These are phyloP conservation scores for Camarhynchus parvulus DNA, from an alignment of 2,113 vertebrate genomes.

Conservation along the genomic window DNA sequence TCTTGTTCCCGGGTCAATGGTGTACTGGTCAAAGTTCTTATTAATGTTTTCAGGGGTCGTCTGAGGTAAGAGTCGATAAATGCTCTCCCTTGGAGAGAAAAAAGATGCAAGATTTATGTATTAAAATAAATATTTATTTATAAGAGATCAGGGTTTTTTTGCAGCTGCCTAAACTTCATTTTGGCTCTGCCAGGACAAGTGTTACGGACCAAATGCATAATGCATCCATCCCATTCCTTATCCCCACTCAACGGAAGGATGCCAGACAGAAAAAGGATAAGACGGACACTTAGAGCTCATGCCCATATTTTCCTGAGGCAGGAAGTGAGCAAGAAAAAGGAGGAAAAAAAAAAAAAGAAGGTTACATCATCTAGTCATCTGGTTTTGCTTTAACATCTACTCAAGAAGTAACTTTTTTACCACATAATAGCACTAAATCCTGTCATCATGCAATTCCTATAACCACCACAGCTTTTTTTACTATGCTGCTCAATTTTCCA, in stretches of 20 bases:
- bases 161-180: not conserved
- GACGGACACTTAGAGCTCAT: not conserved
- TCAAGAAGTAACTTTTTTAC: slow-evolving; percentile 55
- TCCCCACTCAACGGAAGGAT: not conserved
- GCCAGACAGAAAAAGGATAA: not conserved
- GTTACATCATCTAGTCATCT: slow-evolving; percentile 61
- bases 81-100: slow-evolving; percentile 83
- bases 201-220: not conserved
- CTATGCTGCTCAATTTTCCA: slow-evolving; percentile 53
- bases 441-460: slow-evolving; percentile 26
- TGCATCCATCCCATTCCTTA: not conserved
- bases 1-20: slow-evolving; percentile 90
- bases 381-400: slow-evolving; percentile 60
- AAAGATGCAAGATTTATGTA: not conserved
- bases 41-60: slow-evolving; percentile 95
- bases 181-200: not conserved
- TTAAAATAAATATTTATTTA: not conserved
- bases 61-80: slow-evolving; percentile 94
- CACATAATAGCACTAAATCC: slow-evolving; percentile 56
- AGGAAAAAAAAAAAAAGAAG: not conserved
- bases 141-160: not conserved
- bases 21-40: slow-evolving; percentile 98
- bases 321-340: not conserved
- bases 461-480: slow-evolving; percentile 38
- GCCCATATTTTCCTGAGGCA: slow-evolving; percentile 8